These are phyloP conservation scores for Dromas ardeola DNA, from an alignment of 2,113 vertebrate species.

Conservation along the genomic window DNA sequence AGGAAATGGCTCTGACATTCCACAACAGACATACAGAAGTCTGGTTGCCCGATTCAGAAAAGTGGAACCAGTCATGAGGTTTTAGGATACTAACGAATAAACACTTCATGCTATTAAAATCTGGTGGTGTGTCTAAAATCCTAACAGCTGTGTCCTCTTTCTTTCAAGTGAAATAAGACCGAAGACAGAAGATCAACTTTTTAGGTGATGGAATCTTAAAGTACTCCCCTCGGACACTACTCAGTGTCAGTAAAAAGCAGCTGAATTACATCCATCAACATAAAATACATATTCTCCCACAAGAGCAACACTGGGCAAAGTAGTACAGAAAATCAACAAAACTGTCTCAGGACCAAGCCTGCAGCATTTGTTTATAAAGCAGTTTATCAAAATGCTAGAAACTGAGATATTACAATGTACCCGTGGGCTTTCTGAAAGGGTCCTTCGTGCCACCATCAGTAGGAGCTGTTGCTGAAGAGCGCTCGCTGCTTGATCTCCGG, in stretches of 20 bases:
- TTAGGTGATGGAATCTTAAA: neutral
- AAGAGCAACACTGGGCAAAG: neutral
- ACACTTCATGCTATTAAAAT: neutral
- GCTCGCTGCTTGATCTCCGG: slow-evolving; percentile 76
- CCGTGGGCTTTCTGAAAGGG: slow-evolving; percentile 88
- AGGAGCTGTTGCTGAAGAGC: slow-evolving; percentile 90
- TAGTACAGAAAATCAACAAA: neutral
- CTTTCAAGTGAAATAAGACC: neutral
- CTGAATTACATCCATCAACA: neutral
- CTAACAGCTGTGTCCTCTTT: neutral
- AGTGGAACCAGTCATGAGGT: neutral
- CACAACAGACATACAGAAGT: neutral
- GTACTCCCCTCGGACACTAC: neutral
- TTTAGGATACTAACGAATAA: neutral
- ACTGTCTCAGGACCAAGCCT: neutral
- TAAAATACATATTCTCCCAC: neutral
- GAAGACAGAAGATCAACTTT: neutral
- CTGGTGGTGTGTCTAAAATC: neutral
- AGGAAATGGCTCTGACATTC: neutral
- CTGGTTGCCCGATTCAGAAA: neutral
- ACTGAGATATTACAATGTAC: slow-evolving; percentile 61
- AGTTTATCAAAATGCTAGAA: neutral
- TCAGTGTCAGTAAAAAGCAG: neutral
- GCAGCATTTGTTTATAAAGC: neutral
- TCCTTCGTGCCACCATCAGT: slow-evolving; percentile 85